Conservation (phyloP, 2,797 vertebrate genomes). For the Bryconaethiops microstoma region DNA sequence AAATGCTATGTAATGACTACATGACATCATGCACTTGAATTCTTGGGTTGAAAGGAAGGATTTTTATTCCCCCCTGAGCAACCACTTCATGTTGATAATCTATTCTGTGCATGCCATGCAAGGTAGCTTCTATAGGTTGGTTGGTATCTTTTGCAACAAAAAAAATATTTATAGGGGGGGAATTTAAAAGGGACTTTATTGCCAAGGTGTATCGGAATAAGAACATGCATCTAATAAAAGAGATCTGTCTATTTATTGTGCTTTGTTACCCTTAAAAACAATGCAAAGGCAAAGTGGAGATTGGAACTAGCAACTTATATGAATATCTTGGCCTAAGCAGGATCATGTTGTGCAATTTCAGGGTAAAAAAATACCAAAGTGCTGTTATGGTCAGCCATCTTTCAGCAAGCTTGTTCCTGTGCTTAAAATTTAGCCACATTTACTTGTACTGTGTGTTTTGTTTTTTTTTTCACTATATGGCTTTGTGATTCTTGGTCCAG, state of each 20-base stretch:
- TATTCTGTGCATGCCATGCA: constrained; percentile 56
- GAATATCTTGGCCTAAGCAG: too few relatives aligned
- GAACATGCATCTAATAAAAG: constrained; percentile 46
- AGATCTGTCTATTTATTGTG: constrained; percentile 9
- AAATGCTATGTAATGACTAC: constrained; percentile 31
- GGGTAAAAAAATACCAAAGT: too few relatives aligned
- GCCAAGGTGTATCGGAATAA: constrained; percentile 45
- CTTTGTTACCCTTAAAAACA: too few relatives aligned
- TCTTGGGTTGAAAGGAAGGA: constrained; percentile 7
- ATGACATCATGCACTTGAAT: constrained; percentile 5
- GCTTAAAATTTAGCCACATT: too few relatives aligned
- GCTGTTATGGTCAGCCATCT: too few relatives aligned
- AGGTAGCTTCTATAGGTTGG: constrained; percentile 44
- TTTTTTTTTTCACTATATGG: too few relatives aligned
- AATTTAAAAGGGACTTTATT: constrained; percentile 45
- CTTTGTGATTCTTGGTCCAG: too few relatives aligned
- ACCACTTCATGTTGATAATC: constrained; percentile 31
- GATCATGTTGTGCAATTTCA: too few relatives aligned
- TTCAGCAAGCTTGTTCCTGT: too few relatives aligned
- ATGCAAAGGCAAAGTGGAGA: too few relatives aligned
- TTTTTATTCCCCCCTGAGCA: constrained; percentile 31
- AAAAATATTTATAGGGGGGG: constrained; percentile 46
- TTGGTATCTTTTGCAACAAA: constrained; percentile 40
- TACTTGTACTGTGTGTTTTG: too few relatives aligned
- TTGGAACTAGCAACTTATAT: too few relatives aligned